Evolutionary conservation across 2,888 invertebrate genomes (phyloP), one percentile per base, ranked within the genome.

Genomic region (Andrena flavipes): DNA sequence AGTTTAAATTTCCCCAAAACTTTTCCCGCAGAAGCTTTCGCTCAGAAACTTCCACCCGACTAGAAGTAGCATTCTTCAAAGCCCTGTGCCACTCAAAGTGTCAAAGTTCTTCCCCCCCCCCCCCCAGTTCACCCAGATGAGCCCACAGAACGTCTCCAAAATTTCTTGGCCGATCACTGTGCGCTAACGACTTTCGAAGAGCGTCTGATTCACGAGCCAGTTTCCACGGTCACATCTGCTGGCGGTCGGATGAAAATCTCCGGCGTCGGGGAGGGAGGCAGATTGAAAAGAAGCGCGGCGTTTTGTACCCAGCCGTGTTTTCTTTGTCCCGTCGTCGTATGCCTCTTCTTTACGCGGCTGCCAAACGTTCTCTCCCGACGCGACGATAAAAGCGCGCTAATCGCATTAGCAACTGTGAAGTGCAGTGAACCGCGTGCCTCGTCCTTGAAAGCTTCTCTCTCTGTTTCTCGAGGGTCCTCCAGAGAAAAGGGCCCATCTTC

Each of bases 371-470:
- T 23, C 49, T 68, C 67, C 65, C 20, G 35, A 73, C 63, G 23
- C 59, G 83, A 72, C 86, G 88, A 89, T 90, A 91, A 91, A 90
- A 84, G 88, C 87, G n/a, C 86, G 87, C 87, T 91, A 91, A 91
- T 91, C 90, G 91, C 85, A 90, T 91, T 90, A 91, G 87, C 84
- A 86, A 71, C 80, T 84, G 80, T 75, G 69, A 85, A 85, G 86
- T 85, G 90, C 88, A 83, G 76, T 86, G 86, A 88, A 88, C 87
- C 86, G 84, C 77, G 84, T 20, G 33, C 35, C 49, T 71, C 72
- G 85, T 73, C 82, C 86, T 87, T 77, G 83, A 80, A 76, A 79
- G 78, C 72, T 63, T 71, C 70, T 76, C 71, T 16, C 42, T 42
- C 42, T 42, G 42, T 42, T 42, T 69, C 59, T 76, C 48, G 76